phyloP scores from a whole-genome alignment of 2,113 vertebrate genomes.

The Chlamydotis undulata region DNA sequence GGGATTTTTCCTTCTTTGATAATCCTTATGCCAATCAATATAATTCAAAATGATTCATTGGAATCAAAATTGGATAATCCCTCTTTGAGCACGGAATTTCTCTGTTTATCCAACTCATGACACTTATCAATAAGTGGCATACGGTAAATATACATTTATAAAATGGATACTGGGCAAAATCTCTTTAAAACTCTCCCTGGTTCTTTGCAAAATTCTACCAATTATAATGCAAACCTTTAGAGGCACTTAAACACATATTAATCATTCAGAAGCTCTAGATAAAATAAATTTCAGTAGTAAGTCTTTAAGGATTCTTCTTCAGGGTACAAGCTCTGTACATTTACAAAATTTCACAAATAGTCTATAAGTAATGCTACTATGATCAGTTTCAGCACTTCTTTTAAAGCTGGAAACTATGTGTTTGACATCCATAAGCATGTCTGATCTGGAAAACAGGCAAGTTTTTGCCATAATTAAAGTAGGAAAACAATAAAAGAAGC shows the following conservation, averaged over 20 bases:
- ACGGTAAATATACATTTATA: neutral
- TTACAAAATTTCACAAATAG: neutral
- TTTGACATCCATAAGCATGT: neutral
- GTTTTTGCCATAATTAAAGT: neutral
- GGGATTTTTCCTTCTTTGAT: neutral
- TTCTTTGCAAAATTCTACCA: neutral
- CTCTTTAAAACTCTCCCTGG: neutral
- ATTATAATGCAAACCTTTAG: neutral
- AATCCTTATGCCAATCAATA: neutral
- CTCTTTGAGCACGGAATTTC: neutral
- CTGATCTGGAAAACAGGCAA: neutral
- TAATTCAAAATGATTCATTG: neutral
- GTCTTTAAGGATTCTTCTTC: neutral
- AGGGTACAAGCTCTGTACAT: neutral
- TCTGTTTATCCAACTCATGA: neutral
- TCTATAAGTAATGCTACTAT: neutral
- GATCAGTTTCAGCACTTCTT: neutral
- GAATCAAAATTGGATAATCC: neutral
- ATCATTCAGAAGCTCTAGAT: neutral
- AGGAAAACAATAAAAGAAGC: neutral
- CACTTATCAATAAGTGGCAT: neutral
- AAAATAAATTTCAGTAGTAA: neutral
- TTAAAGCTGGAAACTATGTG: neutral
- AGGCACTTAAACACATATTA: neutral
- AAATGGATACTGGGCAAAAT: neutral